Conservation (phyloP, 2,113 vertebrate genomes). For the Protomyctophum bolini region DNA sequence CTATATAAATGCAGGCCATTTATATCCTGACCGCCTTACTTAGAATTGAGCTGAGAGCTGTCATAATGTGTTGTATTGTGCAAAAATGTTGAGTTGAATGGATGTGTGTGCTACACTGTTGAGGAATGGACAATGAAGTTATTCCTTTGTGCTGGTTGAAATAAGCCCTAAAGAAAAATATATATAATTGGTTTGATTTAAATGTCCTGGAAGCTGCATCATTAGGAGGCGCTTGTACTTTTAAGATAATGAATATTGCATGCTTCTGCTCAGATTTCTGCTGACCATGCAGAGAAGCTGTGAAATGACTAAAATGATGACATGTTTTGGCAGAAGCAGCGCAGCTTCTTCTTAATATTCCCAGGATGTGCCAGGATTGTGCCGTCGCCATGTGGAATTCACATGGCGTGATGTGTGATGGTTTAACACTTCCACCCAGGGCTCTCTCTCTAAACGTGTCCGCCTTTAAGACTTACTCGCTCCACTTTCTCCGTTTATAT, state of each 20-base stretch:
- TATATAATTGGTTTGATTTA: constrained; percentile 10
- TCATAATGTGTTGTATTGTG: constrained; percentile 7
- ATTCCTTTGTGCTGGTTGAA: background rate
- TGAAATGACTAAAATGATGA: constrained; percentile 24
- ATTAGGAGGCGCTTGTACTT: background rate
- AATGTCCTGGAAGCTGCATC: background rate
- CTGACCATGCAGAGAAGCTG: constrained; percentile 33
- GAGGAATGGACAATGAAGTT: background rate
- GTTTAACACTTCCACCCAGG: too few relatives aligned
- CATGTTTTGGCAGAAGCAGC: constrained; percentile 15
- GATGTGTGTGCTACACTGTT: background rate
- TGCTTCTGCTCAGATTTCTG: constrained; percentile 35
- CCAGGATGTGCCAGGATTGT: background rate
- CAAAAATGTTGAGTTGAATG: constrained; percentile 5
- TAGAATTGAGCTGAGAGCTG: background rate
- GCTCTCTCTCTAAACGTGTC: too few relatives aligned
- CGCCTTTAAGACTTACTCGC: background rate
- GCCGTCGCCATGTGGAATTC: too few relatives aligned
- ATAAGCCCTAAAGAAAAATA: constrained; percentile 5
- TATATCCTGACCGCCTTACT: constrained; percentile 17
- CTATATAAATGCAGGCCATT: too few relatives aligned
- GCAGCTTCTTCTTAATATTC: constrained; percentile 15
- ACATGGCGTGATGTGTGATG: too few relatives aligned
- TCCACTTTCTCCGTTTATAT: background rate
- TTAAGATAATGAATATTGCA: constrained; percentile 34